Evolutionary conservation across 2,888 invertebrate genomes (phyloP).

Genomic region (Drosophila monieri): DNA sequence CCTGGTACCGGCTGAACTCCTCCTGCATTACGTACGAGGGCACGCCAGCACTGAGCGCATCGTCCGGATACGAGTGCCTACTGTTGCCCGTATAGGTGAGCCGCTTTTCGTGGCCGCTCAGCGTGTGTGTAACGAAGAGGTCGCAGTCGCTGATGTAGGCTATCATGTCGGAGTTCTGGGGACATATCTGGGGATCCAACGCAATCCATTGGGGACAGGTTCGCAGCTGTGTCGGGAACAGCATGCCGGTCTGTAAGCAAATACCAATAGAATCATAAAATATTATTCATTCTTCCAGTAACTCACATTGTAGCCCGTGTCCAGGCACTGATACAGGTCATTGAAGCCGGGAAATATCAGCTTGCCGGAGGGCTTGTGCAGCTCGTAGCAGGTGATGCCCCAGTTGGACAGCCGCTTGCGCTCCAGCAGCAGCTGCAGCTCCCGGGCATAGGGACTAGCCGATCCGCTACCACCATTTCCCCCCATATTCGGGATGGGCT

Average conservation of each 20-base stretch:
- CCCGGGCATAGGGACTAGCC: constrained; percentile 89
- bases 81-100: constrained; percentile 89
- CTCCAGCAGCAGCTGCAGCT: constrained; percentile 96
- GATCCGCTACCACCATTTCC: constrained; percentile 56
- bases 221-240: constrained; percentile 88
- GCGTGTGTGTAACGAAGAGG: constrained; percentile 91
- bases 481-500: constrained; percentile 87
- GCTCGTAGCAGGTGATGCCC: constrained; percentile 97
- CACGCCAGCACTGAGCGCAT: constrained; percentile 95
- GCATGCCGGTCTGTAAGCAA: constrained; percentile 84
- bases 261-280: too few relatives aligned
- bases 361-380: constrained; percentile 91
- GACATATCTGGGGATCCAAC: constrained; percentile 90
- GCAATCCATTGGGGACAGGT: constrained; percentile 88
- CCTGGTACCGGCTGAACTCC: constrained; percentile 97
- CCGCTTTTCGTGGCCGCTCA: constrained; percentile 88
- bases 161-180: constrained; percentile 88
- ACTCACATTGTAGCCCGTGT: constrained; percentile 88
- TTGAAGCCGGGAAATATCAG: constrained; percentile 96
- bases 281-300: too few relatives aligned
- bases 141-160: constrained; percentile 96
- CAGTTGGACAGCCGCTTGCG: constrained; percentile 95
- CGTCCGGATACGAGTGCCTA: constrained; percentile 89
- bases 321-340: constrained; percentile 93
- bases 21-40: constrained; percentile 99